phyloP scores from a whole-genome alignment of 2,888 invertebrate genomes.

The Cistogaster globosa region DNA sequence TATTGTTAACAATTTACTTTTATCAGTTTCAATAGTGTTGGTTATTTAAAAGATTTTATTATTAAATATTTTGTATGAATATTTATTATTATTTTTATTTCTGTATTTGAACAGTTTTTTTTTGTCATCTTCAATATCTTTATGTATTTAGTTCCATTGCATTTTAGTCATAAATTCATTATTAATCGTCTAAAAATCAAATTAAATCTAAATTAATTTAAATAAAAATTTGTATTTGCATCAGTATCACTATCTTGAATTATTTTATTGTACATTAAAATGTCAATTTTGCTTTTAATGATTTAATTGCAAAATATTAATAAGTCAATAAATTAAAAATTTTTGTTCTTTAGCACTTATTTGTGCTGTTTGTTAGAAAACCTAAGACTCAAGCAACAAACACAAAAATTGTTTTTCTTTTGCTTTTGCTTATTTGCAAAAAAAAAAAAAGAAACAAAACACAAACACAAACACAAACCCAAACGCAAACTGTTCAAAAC shows the following conservation, averaged over 20 bases:
- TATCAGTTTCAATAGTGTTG: neutral
- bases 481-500: neutral
- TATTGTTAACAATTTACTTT: neutral
- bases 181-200: too few relatives aligned
- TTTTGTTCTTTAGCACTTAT: neutral
- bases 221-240: too few relatives aligned
- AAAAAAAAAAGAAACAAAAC: neutral
- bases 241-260: too few relatives aligned
- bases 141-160: too few relatives aligned
- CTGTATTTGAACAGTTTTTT: constrained; percentile 19
- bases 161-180: too few relatives aligned
- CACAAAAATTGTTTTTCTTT: constrained; percentile 10
- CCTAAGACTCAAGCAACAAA: constrained; percentile 76
- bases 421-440: neutral
- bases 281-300: too few relatives aligned
- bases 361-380: constrained; percentile 49
- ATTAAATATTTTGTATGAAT: neutral
- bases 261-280: too few relatives aligned
- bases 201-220: too few relatives aligned
- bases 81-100: constrained; percentile 8
- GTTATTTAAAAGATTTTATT: neutral
- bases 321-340: neutral
- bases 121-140: neutral
- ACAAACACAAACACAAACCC: too few relatives aligned
- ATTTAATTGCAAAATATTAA: neutral